Evolutionary conservation across 2,888 invertebrate species (phyloP).

Genomic region (Ormyrus thymus): DNA sequence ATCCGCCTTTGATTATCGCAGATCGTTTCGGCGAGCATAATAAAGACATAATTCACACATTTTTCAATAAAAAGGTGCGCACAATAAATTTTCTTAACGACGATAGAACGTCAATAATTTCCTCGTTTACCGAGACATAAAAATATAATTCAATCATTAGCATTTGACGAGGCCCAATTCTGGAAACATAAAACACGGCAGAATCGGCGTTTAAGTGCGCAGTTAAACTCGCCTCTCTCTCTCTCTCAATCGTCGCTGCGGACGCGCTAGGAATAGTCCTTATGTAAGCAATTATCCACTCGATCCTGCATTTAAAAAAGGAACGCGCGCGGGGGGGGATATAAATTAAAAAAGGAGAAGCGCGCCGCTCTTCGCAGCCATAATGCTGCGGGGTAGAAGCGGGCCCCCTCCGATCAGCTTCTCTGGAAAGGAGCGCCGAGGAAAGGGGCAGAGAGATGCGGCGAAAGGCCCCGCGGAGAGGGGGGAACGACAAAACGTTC

Average conservation of each 20-base stretch:
- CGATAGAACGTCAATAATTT: slow-evolving; percentile 20
- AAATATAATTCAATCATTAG: slow-evolving; percentile 22
- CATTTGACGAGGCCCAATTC: slow-evolving; percentile 20
- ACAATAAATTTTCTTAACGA: slow-evolving; percentile 25
- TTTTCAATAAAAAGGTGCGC: slow-evolving; percentile 33
- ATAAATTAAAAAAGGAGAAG: slow-evolving; percentile 11
- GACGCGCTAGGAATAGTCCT: slow-evolving; percentile 34
- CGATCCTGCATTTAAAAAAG: background rate
- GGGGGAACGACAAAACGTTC: slow-evolving; percentile 32
- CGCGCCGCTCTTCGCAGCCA: slow-evolving; percentile 25
- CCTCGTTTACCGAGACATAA: slow-evolving; percentile 1
- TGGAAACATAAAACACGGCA: background rate
- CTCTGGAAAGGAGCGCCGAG: slow-evolving; percentile 11
- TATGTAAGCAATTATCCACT: slow-evolving; percentile 46
- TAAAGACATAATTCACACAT: slow-evolving; percentile 47
- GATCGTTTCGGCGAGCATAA: slow-evolving; percentile 38
- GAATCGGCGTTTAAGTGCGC: slow-evolving; percentile 7
- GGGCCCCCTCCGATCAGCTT: too few relatives aligned
- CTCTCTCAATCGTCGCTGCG: background rate
- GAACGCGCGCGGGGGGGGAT: background rate
- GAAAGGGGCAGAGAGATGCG: slow-evolving; percentile 32
- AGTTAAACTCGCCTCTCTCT: slow-evolving; percentile 2
- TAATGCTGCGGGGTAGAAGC: slow-evolving; percentile 14
- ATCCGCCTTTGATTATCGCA: slow-evolving; percentile 20
- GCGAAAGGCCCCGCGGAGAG: slow-evolving; percentile 12